These are phyloP conservation scores for Lagria hirta DNA, from an alignment of 2,888 invertebrate genomes.

Conservation along the genomic window DNA sequence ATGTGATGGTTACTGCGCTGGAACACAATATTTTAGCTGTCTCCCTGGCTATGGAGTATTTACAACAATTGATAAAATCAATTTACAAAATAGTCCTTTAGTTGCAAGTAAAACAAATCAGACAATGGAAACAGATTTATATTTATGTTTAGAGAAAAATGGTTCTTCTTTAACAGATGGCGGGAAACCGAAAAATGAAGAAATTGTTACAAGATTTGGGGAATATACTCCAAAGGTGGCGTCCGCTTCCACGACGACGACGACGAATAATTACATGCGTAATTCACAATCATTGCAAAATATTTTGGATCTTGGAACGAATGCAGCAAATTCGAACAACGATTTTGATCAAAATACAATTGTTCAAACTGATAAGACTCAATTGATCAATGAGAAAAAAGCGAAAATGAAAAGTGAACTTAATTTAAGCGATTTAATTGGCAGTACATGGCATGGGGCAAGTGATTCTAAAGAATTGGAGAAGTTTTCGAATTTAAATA, in stretches of 20 bases:
- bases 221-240: constrained; percentile 32
- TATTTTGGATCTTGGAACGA: constrained; percentile 43
- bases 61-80: constrained; percentile 50
- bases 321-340: constrained; percentile 50
- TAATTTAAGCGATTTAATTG: constrained; percentile 51
- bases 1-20: constrained; percentile 50
- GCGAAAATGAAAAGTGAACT: constrained; percentile 47
- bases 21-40: constrained; percentile 50
- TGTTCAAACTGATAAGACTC: constrained; percentile 48
- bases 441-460: constrained; percentile 44
- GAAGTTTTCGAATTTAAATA: constrained; percentile 39
- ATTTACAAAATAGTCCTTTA: constrained; percentile 22
- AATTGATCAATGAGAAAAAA: constrained; percentile 41
- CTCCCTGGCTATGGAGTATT: constrained; percentile 49
- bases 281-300: constrained; percentile 49
- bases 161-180: constrained; percentile 35
- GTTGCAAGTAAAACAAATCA: constrained; percentile 21
- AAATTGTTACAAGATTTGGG: constrained; percentile 46
- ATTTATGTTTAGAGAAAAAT: constrained; percentile 37
- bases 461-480: constrained; percentile 39
- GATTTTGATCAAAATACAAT: constrained; percentile 53
- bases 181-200: constrained; percentile 38
- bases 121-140: constrained; percentile 28
- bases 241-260: constrained; percentile 34
- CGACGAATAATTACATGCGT: constrained; percentile 37